A percentile compares a stretch with the other conserved stretches of the same genome.
Conservation (phyloP, 37 sponge, comb jelly and placozoan species). For the Diacarnus erythraeanus region DNA sequence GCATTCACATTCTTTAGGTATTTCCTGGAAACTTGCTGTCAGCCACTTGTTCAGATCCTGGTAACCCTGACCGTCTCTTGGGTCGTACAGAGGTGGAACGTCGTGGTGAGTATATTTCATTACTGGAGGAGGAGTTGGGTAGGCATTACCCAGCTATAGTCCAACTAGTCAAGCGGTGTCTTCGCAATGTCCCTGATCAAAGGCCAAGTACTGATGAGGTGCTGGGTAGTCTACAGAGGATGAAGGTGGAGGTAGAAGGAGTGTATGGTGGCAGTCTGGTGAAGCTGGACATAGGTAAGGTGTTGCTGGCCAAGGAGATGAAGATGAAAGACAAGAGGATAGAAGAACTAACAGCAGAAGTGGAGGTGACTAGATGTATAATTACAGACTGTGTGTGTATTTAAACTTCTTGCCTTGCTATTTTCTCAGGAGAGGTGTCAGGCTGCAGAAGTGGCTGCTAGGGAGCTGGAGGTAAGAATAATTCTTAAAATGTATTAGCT, state of each 20-base stretch:
- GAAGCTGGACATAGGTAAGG: constrained; percentile 2
- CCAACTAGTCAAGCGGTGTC: constrained; percentile 1
- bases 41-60: background rate
- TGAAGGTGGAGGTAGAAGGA: constrained; percentile 15
- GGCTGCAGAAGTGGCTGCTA: background rate
- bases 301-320: background rate
- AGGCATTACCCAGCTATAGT: background rate
- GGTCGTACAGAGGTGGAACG: constrained; percentile 25
- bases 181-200: background rate
- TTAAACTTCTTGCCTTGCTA: too few relatives aligned
- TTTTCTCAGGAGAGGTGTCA: background rate
- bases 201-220: constrained; percentile 9
- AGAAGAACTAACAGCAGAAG: background rate
- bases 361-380: background rate
- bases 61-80: constrained; percentile 2
- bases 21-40: constrained; percentile 24
- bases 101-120: background rate
- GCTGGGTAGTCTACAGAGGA: background rate
- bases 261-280: constrained; percentile 1
- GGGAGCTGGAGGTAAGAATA: background rate
- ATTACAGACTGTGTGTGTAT: background rate
- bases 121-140: background rate
- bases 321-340: constrained; percentile 7
- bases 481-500: too few relatives aligned
- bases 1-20: background rate